Conservation (phyloP, 2,888 invertebrate genomes). For the Hydriomena furcata region DNA sequence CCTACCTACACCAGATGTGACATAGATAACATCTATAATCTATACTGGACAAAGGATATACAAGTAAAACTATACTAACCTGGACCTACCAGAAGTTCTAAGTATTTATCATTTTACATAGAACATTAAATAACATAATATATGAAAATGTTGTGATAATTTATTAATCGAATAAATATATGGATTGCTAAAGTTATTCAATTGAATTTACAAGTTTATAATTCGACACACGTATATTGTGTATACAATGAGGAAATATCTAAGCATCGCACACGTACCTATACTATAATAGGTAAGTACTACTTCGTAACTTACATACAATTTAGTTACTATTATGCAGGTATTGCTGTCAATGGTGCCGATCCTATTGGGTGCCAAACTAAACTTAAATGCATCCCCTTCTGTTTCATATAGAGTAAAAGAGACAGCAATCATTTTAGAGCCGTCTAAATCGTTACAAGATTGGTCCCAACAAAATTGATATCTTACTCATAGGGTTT, state of each 20-base stretch:
- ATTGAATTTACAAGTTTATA: constrained; percentile 12
- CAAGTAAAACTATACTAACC: too few relatives aligned
- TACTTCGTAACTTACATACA: too few relatives aligned
- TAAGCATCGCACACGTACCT: constrained; percentile 5
- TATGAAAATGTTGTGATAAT: constrained; percentile 20
- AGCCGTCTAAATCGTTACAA: too few relatives aligned
- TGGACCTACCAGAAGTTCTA: too few relatives aligned
- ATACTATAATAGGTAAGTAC: background rate
- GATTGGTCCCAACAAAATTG: too few relatives aligned
- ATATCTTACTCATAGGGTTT: too few relatives aligned
- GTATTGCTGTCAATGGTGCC: too few relatives aligned
- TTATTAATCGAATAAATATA: constrained; percentile 8
- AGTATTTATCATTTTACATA: background rate
- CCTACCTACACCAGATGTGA: constrained; percentile 4
- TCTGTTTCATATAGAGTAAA: too few relatives aligned
- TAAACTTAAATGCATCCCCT: too few relatives aligned
- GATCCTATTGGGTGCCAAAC: too few relatives aligned
- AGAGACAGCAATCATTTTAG: too few relatives aligned
- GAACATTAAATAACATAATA: constrained; percentile 3
- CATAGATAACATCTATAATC: constrained; percentile 3
- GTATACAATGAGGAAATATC: constrained; percentile 14
- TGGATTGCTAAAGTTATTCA: constrained; percentile 10
- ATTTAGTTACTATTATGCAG: too few relatives aligned
- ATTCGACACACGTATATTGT: constrained; percentile 18
- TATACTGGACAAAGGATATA: background rate